Conservation (phyloP, 2,113 vertebrate genomes). For the Epinephelus fuscoguttatus region DNA sequence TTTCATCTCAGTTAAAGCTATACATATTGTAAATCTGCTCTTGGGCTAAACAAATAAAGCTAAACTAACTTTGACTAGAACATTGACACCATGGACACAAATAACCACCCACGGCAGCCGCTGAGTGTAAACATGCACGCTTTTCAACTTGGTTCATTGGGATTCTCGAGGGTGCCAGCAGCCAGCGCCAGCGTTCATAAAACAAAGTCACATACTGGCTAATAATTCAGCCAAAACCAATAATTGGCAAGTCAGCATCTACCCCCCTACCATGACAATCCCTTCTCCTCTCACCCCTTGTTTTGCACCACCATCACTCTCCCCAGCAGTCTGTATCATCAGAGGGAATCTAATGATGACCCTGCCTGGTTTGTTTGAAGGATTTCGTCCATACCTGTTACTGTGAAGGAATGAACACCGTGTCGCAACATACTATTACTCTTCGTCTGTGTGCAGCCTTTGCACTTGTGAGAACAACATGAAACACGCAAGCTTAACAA, state of each 20-base stretch:
- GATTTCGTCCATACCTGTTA: not conserved
- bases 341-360: conserved; percentile 26
- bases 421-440: not conserved
- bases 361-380: not conserved
- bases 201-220: conserved; percentile 16
- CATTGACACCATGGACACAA: not conserved
- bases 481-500: conserved; percentile 2
- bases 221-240: conserved; percentile 30
- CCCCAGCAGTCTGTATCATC: not conserved
- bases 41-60: not conserved
- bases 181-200: not conserved
- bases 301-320: not conserved
- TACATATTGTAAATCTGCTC: not conserved
- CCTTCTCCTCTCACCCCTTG: not conserved
- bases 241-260: conserved; percentile 7
- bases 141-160: conserved; percentile 18
- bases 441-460: not conserved
- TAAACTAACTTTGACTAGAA: not conserved
- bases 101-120: not conserved
- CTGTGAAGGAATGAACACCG: not conserved
- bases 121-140: not conserved
- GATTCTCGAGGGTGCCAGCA: conserved; percentile 16
- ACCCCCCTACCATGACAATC: conserved; percentile 1
- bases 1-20: not conserved
- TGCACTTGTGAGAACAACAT: conserved; percentile 17